phyloP scores from a whole-genome alignment of 2,113 vertebrate species.

The Centropus unirufus region DNA sequence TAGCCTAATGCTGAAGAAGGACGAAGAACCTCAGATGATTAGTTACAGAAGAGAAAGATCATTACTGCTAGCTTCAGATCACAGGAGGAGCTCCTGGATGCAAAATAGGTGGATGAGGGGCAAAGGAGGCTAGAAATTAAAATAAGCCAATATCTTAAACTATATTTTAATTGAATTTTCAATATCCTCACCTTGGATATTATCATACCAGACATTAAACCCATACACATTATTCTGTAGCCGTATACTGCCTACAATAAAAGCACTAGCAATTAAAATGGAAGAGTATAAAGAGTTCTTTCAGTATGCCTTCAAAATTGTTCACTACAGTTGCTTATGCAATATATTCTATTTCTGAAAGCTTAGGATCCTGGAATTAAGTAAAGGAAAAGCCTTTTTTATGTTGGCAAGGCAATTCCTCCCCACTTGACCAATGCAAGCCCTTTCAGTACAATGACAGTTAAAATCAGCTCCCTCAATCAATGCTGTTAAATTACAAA shows the following conservation, averaged over 20 bases:
- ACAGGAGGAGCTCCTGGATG: not conserved
- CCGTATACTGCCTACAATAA: conserved; percentile 40
- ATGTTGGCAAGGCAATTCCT: not conserved
- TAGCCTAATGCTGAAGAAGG: not conserved
- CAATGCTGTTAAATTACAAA: conserved; percentile 53
- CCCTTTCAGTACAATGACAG: conserved; percentile 2
- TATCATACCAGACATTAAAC: conserved; percentile 64
- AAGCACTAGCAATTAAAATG: conserved; percentile 53
- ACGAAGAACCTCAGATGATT: not conserved
- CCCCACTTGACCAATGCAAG: conserved; percentile 32
- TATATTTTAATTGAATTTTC: conserved; percentile 69
- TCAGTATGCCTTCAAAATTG: conserved; percentile 21
- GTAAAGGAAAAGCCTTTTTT: conserved; percentile 21
- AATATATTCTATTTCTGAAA: conserved; percentile 59
- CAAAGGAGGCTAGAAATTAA: conserved; percentile 43
- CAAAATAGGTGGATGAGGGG: not conserved
- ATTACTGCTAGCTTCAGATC: not conserved
- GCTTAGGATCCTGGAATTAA: conserved; percentile 42
- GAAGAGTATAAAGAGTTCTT: conserved; percentile 50
- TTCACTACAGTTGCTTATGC: conserved; percentile 36
- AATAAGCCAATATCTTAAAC: conserved; percentile 54
- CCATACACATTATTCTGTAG: conserved; percentile 51
- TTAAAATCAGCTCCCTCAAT: conserved; percentile 33
- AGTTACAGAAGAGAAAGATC: not conserved
- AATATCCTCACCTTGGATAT: conserved; percentile 58